Percentiles rank a stretch among this genome's conserved stretches.
phyloP scores from a whole-genome alignment of 92 coral and sea anemone genomes.

The Desmophyllum pertusum region DNA sequence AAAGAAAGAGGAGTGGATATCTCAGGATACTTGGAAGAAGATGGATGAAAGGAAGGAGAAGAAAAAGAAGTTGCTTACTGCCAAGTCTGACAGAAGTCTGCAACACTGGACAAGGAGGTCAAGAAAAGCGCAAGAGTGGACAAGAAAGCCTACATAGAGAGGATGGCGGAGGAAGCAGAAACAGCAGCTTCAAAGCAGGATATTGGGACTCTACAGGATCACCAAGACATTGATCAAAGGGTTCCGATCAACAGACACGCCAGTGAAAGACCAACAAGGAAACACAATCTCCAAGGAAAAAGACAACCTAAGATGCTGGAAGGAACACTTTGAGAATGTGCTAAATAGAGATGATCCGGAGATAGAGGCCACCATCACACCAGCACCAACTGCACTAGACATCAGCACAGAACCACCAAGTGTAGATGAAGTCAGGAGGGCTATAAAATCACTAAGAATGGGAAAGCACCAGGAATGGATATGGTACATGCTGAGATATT shows the following conservation, averaged over 20 bases:
- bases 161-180: constrained; percentile 9
- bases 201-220: constrained; percentile 13
- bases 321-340: not conserved
- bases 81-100: constrained; percentile 7
- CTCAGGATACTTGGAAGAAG: constrained; percentile 15
- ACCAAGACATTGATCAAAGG: constrained; percentile 11
- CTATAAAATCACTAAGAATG: not conserved
- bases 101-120: constrained; percentile 17
- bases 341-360: constrained; percentile 13
- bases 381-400: constrained; percentile 1
- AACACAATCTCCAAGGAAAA: not conserved
- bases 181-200: constrained; percentile 32
- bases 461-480: not conserved
- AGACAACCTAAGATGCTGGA: constrained; percentile 2
- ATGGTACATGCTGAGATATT: constrained; percentile 5
- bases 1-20: not conserved
- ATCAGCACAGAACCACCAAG: constrained; percentile 4
- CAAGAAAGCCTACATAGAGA: constrained; percentile 10
- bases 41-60: constrained; percentile 12
- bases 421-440: constrained; percentile 13
- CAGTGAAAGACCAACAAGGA: constrained; percentile 14
- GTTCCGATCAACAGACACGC: constrained; percentile 14
- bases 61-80: not conserved
- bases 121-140: constrained; percentile 12
- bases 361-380: not conserved